Evolutionary conservation across 2,113 vertebrate species (phyloP), one percentile per base, ranked within the genome.

Genomic region (Ursus arctos): DNA sequence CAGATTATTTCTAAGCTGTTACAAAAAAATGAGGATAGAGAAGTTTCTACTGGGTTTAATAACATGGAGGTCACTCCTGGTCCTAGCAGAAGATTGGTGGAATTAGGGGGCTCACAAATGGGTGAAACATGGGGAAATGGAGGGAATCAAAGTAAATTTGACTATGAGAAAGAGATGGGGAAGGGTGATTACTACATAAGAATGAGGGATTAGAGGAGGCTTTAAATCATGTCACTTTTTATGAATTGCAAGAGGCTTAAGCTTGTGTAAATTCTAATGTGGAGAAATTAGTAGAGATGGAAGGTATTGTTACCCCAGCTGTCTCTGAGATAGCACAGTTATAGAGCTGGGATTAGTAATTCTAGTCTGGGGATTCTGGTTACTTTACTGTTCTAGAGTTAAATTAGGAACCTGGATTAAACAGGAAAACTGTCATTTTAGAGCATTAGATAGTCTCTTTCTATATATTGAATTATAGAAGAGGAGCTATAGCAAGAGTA

Each of bases 381-480:
- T 72, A 43, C 74, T 91, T 95, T 57, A 18, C 13, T 79, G 1
- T 51, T 33, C 40, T 77, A 72, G 31, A 36, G 63, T 87, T 83
- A 88, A 95, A 93, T 96, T 82, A 90, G 72, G 43, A 95, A 79
- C 33, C 63, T 87, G 63, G 19, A 40, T 65, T 88, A 61, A 55
- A 83, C 4, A 33, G 36, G 36, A 40, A 95, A 79, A 63, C 71
- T 18, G 47, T 80, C 4, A 74, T 61, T 53, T 24, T 76, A 76
- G 24, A 84, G 33, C 47, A 65, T 40, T 22, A n/a, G 36, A 36
- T 36, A 36, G 26, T 94, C 10, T 85, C 88, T 91, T 84, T 67
- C 51, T 4, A 69, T 6, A 82, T 11, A 40, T 3, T 55, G n/a
- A 88, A 83, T 79, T 94, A 40, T 55, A 18, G 18, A 95, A 69